phyloP scores from a whole-genome alignment of 2,888 invertebrate species.

The Napeogenes sylphis region DNA sequence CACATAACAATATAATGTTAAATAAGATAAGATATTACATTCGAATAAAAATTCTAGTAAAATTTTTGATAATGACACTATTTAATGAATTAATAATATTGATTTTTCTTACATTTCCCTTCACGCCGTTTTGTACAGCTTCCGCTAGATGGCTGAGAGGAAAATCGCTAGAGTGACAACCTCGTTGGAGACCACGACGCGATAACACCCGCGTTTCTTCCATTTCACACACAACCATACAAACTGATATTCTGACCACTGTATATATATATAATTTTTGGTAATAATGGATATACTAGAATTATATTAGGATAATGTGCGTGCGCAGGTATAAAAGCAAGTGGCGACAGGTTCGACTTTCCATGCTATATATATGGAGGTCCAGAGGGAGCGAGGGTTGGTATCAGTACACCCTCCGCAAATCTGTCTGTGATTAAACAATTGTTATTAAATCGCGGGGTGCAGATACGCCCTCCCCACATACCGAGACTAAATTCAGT shows the following conservation, averaged over 20 bases:
- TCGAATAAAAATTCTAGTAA: too few species aligned
- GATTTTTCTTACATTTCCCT: conserved; percentile 18
- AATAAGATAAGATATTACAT: too few species aligned
- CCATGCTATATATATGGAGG: conserved; percentile 24
- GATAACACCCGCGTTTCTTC: conserved; percentile 37
- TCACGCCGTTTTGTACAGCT: conserved; percentile 36
- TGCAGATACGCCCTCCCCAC: conserved; percentile 20
- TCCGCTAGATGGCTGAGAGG: conserved; percentile 39
- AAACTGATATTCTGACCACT: background rate
- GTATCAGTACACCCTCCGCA: conserved; percentile 42
- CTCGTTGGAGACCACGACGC: conserved; percentile 49
- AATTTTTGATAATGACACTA: too few species aligned
- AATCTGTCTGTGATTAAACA: conserved; percentile 46
- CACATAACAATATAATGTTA: too few species aligned
- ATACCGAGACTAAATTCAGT: conserved; percentile 12
- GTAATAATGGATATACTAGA: background rate
- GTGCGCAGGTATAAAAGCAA: conserved; percentile 17
- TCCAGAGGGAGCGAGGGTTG: conserved; percentile 24
- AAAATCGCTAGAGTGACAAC: conserved; percentile 45
- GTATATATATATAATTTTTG: background rate
- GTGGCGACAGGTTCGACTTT: conserved; percentile 15
- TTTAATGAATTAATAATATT: background rate
- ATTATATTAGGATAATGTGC: conserved; percentile 3
- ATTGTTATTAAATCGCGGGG: conserved; percentile 40
- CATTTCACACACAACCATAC: conserved; percentile 6